A percentile compares a stretch with the other conserved stretches of the same genome.
phyloP scores from a whole-genome alignment of 35 echinoderm and acorn worm species.

The Diadema setosum region DNA sequence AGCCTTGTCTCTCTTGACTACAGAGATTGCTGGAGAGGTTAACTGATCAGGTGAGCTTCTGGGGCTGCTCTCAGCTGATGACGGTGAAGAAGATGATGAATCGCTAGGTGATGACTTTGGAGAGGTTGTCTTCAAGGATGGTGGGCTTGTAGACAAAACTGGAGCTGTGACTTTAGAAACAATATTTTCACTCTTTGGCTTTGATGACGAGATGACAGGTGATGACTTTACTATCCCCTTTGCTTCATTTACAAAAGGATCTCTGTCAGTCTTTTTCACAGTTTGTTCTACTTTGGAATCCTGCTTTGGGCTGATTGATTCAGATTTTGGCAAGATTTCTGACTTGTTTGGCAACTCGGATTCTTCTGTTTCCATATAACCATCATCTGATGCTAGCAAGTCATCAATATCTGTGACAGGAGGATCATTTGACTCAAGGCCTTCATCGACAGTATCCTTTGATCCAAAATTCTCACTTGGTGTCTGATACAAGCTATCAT shows the following conservation, averaged over 20 bases:
- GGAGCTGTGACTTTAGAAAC: not conserved
- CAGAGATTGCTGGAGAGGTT: not conserved
- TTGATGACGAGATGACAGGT: not conserved
- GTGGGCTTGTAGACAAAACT: not conserved
- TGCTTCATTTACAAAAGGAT: not conserved
- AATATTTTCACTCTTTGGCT: not conserved
- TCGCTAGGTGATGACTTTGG: not conserved
- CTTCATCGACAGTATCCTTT: not conserved
- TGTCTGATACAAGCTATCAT: slow-evolving; percentile 24
- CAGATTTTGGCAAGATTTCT: not conserved
- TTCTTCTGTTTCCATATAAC: slow-evolving; percentile 19
- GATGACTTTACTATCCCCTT: not conserved
- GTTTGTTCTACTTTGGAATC: too few species aligned
- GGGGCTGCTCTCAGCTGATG: not conserved
- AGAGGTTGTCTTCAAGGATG: not conserved
- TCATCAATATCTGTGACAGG: slow-evolving; percentile 79
- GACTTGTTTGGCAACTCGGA: not conserved
- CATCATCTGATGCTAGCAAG: slow-evolving; percentile 32
- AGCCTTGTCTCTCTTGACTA: not conserved
- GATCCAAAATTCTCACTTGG: slow-evolving; percentile 4
- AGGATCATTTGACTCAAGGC: slow-evolving; percentile 11
- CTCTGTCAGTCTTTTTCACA: not conserved
- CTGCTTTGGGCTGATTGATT: not conserved
- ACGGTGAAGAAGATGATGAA: not conserved
- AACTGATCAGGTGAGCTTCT: not conserved